Conservation (phyloP, 2,113 vertebrate species). For the Cercocebus atys region DNA sequence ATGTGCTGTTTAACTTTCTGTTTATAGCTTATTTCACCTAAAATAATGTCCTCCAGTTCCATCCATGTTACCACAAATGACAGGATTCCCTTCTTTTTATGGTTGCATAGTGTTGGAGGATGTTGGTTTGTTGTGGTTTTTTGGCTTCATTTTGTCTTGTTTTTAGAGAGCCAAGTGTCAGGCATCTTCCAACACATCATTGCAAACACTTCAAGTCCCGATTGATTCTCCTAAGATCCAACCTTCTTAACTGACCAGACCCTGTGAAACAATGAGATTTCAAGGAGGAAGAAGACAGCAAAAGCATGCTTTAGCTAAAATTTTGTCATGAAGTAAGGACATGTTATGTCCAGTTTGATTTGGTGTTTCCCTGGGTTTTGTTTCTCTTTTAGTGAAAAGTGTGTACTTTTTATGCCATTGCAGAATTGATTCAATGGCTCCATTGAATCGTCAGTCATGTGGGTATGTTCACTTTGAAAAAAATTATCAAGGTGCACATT, state of each 20-base stretch:
- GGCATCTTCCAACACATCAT: background rate
- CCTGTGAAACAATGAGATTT: background rate
- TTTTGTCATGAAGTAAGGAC: background rate
- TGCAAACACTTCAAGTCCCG: background rate
- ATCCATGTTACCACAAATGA: background rate
- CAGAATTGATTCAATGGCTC: background rate
- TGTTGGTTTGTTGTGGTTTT: background rate
- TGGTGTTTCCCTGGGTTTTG: background rate
- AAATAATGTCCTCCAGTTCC: background rate
- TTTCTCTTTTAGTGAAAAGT: background rate
- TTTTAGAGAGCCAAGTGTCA: background rate
- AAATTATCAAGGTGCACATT: background rate
- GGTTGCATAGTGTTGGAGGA: too few species aligned
- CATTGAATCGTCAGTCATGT: background rate
- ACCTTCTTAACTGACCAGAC: background rate
- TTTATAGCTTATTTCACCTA: background rate
- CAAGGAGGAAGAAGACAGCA: background rate
- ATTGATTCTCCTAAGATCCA: background rate
- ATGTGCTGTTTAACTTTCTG: background rate
- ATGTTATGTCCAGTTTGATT: background rate
- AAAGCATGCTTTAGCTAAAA: background rate
- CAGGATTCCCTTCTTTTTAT: too few species aligned
- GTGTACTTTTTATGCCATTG: background rate
- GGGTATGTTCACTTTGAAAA: background rate
- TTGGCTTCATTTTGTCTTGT: background rate